Conservation (phyloP, 2,113 vertebrate species). For the Rhinichthys klamathensis region DNA sequence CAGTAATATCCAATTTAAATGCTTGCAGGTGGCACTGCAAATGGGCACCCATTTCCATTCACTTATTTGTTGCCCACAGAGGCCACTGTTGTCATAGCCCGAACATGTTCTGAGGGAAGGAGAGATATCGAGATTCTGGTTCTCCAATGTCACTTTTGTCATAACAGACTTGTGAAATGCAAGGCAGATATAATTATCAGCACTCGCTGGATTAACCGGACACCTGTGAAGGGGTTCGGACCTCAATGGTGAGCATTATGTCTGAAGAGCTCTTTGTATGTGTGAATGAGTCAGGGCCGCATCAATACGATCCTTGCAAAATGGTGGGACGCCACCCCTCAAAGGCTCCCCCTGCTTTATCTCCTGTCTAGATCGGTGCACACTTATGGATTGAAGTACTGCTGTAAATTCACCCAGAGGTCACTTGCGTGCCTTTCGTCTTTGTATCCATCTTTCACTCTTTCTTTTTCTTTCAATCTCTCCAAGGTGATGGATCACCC, state of each 20-base stretch:
- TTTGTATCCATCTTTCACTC: conserved; percentile 30
- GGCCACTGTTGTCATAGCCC: conserved; percentile 23
- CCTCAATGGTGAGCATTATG: conserved; percentile 46
- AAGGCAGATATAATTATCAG: conserved; percentile 37
- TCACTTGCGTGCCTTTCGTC: conserved; percentile 18
- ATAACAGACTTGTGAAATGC: neutral
- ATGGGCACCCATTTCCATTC: conserved; percentile 8
- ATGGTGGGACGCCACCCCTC: neutral
- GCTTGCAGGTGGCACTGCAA: conserved; percentile 19
- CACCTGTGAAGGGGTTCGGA: neutral
- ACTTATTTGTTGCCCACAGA: conserved; percentile 27
- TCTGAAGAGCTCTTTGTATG: conserved; percentile 23
- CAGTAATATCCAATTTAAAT: conserved; percentile 47
- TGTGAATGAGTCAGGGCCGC: conserved; percentile 36
- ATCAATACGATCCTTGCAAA: conserved; percentile 25
- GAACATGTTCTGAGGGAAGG: neutral
- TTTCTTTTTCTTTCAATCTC: conserved; percentile 22
- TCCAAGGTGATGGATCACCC: conserved; percentile 51
- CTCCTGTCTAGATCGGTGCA: conserved; percentile 34
- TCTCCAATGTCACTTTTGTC: neutral
- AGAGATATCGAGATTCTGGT: neutral
- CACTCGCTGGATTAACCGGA: conserved; percentile 37
- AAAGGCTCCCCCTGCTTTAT: conserved; percentile 18
- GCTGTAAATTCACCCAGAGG: conserved; percentile 47
- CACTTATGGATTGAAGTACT: conserved; percentile 51